Evolutionary conservation across 2,797 vertebrate species (phyloP), one percentile per base, ranked within the genome.

Genomic region (Uromys caudimaculatus): DNA sequence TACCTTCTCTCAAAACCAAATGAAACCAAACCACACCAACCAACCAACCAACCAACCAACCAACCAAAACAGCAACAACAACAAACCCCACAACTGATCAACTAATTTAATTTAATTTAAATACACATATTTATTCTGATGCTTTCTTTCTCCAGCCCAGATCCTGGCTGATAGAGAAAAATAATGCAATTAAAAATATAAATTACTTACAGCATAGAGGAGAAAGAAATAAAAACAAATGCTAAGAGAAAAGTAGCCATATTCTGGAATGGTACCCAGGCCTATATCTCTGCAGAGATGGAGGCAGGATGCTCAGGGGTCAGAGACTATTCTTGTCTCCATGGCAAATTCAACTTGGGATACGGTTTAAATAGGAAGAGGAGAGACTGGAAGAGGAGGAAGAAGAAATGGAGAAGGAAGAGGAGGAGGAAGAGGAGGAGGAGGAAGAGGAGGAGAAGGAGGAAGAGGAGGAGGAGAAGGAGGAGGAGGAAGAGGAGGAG

Each of bases 211-310:
- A 60, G 71, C 73, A 87, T 62, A 76, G 52, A 91, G 29, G 14
- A 7, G 52, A 87, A 11, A 91, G 85, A 81, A 83, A 79, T 14
- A 35, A 87, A 96, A 87, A 78, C 11, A 76, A 78, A n/a, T 58
- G 21, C 27, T n/a, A n/a, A 67, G 21, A 67, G 24, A 17, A 32
- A 64, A 84, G 24, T 29, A 84, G 41, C 4, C 27, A 47, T 21
- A 62, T 6, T 62, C 56, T 32, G 27, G 9, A 32, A 27, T 44
- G 14, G 81, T 62, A 44, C 35, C 16, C 24, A 32, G 9, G 6
- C 27, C 27, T 64, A 29, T 44, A 64, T 12, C 38, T 32, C 58
- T 44, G 17, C 16, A 32, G 27, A 64, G 14, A 13, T 84, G 9
- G 7, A 6, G 58, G 58, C 38, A 19, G 41, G 27, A 44, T 27